Evolutionary conservation across 2,888 invertebrate species (phyloP).

Genomic region (Andrena bicolor): DNA sequence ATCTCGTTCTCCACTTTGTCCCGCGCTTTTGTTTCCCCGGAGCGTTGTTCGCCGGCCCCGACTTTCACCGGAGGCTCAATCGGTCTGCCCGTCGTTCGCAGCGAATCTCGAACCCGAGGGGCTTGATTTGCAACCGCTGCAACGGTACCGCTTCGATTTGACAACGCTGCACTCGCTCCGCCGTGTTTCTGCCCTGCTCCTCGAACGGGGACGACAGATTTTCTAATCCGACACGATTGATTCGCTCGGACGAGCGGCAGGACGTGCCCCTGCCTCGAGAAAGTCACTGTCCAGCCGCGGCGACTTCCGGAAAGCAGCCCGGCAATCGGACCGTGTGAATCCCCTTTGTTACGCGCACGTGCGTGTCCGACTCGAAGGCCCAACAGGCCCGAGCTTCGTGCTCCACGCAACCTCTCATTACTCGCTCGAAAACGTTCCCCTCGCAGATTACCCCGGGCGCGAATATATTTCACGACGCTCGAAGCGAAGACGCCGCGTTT

Average conservation of each 20-base stretch:
- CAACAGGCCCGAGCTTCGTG: not conserved
- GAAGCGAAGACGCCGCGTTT: not conserved
- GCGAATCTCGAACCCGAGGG: not conserved
- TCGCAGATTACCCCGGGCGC: not conserved
- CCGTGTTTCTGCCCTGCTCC: no score
- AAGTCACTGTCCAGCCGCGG: slow-evolving; percentile 22
- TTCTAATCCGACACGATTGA: slow-evolving; percentile 19
- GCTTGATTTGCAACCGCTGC: not conserved
- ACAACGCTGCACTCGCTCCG: not conserved
- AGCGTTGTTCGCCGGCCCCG: slow-evolving; percentile 11
- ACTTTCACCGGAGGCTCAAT: slow-evolving; percentile 61
- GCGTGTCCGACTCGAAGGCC: slow-evolving; percentile 32
- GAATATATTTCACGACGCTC: not conserved
- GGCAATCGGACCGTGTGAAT: slow-evolving; percentile 60
- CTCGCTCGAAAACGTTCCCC: slow-evolving; percentile 7
- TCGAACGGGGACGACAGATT: slow-evolving; percentile 13
- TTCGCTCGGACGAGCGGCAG: not conserved
- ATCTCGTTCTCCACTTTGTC: not conserved
- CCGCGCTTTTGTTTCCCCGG: slow-evolving; percentile 36
- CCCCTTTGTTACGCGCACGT: slow-evolving; percentile 65
- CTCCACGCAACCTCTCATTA: slow-evolving; percentile 26
- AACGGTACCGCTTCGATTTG: not conserved
- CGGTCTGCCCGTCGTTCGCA: slow-evolving; percentile 5
- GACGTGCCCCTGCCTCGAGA: not conserved
- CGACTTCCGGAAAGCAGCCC: slow-evolving; percentile 12